These are phyloP conservation scores for rat (Rattus norvegicus) DNA, from an alignment of 2,113 vertebrate genomes.

Conservation along the genomic window GRCr8 NC_086022.1:96120501-96121000, in stretches of 20 bases:
- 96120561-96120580: neutral
- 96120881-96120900: neutral
- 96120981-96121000: neutral
- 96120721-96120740: neutral
- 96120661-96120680: neutral
- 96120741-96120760: neutral
- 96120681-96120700: neutral
- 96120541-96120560: neutral
- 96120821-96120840: neutral
- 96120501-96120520: fast-evolving
- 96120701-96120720: neutral
- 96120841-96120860: neutral
- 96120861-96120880: neutral
- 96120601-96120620: neutral
- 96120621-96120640: neutral
- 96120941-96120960: too few species aligned
- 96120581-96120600: neutral
- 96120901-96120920: neutral
- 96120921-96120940: neutral
- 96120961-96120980: neutral
- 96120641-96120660: neutral
- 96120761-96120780: neutral
- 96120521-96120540: neutral
- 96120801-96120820: neutral
- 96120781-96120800: neutral